phyloP scores from a whole-genome alignment of 1,140 invertebrate genomes.

The Globodera rostochiensis region DNA sequence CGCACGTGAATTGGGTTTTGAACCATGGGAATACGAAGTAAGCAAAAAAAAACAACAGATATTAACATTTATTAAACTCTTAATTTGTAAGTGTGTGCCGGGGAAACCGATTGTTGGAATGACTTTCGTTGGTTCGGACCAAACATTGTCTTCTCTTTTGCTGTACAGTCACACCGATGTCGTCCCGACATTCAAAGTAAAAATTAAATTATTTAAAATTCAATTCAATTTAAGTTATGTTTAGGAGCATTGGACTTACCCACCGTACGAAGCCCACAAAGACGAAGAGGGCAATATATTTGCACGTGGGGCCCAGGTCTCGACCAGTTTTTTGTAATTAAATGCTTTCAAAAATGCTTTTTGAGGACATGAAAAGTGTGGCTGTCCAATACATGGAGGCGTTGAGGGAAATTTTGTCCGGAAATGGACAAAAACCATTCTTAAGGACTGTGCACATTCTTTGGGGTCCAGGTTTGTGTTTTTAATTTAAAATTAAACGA shows the following conservation, averaged over 20 bases:
- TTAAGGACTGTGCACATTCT: conserved; percentile 75
- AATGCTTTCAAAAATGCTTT: not conserved
- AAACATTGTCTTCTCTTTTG: conserved; percentile 75
- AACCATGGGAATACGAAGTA: conserved; percentile 69
- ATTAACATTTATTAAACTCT: not conserved
- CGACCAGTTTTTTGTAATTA: not conserved
- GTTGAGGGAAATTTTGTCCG: conserved; percentile 72
- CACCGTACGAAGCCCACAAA: conserved; percentile 78
- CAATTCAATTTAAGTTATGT: too few species aligned
- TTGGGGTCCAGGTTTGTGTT: conserved; percentile 73
- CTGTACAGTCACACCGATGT: conserved; percentile 94
- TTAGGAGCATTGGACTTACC: conserved; percentile 37
- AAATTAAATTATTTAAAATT: not conserved
- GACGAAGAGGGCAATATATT: conserved; percentile 80
- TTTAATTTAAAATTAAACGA: too few species aligned
- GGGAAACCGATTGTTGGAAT: conserved; percentile 80
- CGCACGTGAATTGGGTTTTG: conserved; percentile 74
- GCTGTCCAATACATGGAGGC: conserved; percentile 74
- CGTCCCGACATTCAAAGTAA: conserved; percentile 72
- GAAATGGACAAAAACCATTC: conserved; percentile 66
- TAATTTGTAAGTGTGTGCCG: conserved; percentile 66
- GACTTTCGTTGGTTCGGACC: conserved; percentile 78
- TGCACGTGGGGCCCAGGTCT: conserved; percentile 75
- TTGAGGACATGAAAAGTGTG: conserved; percentile 58
- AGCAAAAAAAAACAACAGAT: conserved; percentile 19